Percentiles rank a stretch among this genome's conserved stretches.
These are phyloP conservation scores for Motacilla tschutschensis DNA, from an alignment of 2,113 vertebrate genomes.

Conservation along the genomic window DNA sequence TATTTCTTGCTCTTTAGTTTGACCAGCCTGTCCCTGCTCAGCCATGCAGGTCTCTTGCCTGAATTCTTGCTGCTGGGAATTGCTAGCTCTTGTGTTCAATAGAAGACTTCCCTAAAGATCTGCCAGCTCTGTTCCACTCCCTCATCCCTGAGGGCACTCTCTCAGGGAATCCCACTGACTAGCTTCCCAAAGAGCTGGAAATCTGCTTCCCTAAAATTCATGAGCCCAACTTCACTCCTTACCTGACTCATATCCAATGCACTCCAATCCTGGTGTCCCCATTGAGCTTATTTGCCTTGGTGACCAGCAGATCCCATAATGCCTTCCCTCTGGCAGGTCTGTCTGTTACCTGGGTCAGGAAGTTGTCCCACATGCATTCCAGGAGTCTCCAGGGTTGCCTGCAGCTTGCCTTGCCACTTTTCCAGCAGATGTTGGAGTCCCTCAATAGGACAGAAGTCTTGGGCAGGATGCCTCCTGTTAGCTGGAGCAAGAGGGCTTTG, in stretches of 20 bases:
- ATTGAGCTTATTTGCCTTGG: rapidly evolving
- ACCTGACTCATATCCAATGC: no score
- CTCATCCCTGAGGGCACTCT: not conserved
- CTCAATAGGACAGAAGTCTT: not conserved
- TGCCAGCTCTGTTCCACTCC: not conserved
- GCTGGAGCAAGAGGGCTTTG: not conserved
- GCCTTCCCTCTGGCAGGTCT: not conserved
- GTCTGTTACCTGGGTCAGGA: not conserved
- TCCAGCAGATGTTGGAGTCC: not conserved
- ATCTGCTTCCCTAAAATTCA: not conserved
- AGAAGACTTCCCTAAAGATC: not conserved
- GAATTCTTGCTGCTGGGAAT: not conserved
- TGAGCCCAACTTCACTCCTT: not conserved
- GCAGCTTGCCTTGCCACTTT: rapidly evolving
- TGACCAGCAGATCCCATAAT: not conserved
- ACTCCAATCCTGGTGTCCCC: not conserved
- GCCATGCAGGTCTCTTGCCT: not conserved
- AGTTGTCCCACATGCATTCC: not conserved
- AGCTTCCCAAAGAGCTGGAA: not conserved
- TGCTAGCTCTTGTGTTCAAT: rapidly evolving
- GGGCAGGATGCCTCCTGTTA: not conserved
- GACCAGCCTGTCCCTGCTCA: not conserved
- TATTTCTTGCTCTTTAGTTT: not conserved
- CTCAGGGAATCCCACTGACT: not conserved
- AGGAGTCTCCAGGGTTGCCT: not conserved